Conservation (phyloP, 2,113 vertebrate genomes). For the Indri indri region DNA sequence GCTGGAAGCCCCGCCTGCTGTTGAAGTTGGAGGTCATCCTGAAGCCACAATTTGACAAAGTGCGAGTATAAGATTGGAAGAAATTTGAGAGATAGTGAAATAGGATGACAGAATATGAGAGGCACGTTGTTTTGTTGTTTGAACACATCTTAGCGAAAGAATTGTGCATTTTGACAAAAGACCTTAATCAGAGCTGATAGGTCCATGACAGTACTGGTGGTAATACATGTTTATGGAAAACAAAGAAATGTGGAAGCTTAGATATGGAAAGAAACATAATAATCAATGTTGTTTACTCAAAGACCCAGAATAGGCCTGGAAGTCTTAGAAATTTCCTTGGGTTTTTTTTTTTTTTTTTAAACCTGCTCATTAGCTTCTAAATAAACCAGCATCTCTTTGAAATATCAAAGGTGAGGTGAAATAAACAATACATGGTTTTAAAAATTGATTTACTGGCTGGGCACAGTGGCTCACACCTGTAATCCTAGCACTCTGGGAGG, state of each 20-base stretch:
- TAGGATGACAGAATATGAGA: not conserved
- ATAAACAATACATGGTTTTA: not conserved
- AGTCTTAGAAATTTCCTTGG: not conserved
- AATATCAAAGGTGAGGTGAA: not conserved
- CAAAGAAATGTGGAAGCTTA: not conserved
- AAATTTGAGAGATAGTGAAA: not conserved
- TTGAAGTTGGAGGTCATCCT: not conserved
- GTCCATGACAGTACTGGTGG: not conserved
- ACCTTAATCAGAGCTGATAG: not conserved
- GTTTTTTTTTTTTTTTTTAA: not conserved
- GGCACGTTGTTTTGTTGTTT: not conserved
- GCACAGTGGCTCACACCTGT: too few species aligned
- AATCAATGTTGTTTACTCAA: not conserved
- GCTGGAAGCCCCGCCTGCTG: fast-evolving
- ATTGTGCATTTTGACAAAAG: not conserved
- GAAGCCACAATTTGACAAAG: not conserved
- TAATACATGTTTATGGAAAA: not conserved
- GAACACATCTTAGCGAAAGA: not conserved
- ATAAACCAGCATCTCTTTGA: not conserved
- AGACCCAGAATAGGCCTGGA: not conserved
- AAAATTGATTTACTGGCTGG: not conserved
- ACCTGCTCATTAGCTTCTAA: not conserved
- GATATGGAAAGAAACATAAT: not conserved
- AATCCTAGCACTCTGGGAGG: too few species aligned
- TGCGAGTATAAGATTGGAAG: not conserved